phyloP scores from a whole-genome alignment of 2,797 vertebrate genomes.

The Sciaenops ocellatus region DNA sequence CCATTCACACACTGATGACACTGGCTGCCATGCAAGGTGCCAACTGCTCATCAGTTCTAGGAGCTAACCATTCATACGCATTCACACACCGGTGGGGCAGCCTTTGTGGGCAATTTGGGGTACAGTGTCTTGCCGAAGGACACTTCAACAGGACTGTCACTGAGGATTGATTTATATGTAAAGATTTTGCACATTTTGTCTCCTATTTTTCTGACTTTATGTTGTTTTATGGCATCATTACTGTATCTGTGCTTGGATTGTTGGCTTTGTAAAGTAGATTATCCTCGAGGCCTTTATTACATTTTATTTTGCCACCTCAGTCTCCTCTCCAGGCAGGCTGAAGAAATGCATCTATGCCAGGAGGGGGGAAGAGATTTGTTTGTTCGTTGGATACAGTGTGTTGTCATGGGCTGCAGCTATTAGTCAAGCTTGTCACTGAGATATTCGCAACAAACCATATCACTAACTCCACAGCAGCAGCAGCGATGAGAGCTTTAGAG shows the following conservation, averaged over 20 bases:
- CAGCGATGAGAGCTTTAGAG: slow-evolving; percentile 22
- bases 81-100: no score
- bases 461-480: slow-evolving; percentile 35
- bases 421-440: slow-evolving; percentile 61
- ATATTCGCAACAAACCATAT: slow-evolving; percentile 55
- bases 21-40: no score
- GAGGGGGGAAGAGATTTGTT: slow-evolving; percentile 45
- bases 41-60: no score
- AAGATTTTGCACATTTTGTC: neutral
- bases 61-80: no score
- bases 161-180: neutral
- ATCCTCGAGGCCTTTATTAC: slow-evolving; percentile 28
- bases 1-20: no score
- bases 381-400: slow-evolving; percentile 42
- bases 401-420: slow-evolving; percentile 55
- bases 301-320: slow-evolving; percentile 17
- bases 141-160: neutral
- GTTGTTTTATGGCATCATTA: no score
- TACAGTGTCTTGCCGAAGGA: no score
- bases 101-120: no score
- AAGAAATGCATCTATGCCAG: no score
- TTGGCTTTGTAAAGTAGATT: slow-evolving; percentile 12
- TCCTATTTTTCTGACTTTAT: neutral
- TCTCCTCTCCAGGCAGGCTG: slow-evolving; percentile 24
- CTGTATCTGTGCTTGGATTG: neutral